Percentiles rank a stretch among this genome's conserved stretches.
These are phyloP conservation scores for Sinocyclocheilus anophthalmus DNA, from an alignment of 2,113 vertebrate species.

Conservation along the genomic window DNA sequence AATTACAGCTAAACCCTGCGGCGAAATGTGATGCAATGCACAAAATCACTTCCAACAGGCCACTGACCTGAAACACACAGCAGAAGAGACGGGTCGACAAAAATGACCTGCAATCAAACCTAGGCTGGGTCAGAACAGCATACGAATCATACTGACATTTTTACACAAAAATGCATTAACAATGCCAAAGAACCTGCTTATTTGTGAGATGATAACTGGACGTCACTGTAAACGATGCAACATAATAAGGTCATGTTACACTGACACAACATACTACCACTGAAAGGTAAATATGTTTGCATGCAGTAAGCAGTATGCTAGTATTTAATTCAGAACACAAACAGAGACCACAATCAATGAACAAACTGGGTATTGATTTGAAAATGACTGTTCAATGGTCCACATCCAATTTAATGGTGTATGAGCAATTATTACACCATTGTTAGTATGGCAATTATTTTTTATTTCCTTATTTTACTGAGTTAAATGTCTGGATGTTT, in stretches of 20 bases:
- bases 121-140: not conserved
- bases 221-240: not conserved
- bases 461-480: not conserved
- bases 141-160: not conserved
- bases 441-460: not conserved
- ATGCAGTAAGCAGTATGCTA: not conserved
- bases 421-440: not conserved
- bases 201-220: not conserved
- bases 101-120: not conserved
- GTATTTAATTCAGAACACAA: not conserved
- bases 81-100: not conserved
- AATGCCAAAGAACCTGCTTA: not conserved
- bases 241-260: not conserved
- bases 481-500: not conserved
- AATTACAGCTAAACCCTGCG: conserved; percentile 3
- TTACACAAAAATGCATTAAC: not conserved
- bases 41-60: not conserved
- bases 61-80: not conserved
- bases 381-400: not conserved
- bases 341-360: not conserved
- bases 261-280: not conserved
- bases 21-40: not conserved
- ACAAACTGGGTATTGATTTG: not conserved
- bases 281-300: not conserved
- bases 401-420: not conserved